Conservation (phyloP, 2,113 vertebrate species). For the Gasterosteus aculeatus region DNA sequence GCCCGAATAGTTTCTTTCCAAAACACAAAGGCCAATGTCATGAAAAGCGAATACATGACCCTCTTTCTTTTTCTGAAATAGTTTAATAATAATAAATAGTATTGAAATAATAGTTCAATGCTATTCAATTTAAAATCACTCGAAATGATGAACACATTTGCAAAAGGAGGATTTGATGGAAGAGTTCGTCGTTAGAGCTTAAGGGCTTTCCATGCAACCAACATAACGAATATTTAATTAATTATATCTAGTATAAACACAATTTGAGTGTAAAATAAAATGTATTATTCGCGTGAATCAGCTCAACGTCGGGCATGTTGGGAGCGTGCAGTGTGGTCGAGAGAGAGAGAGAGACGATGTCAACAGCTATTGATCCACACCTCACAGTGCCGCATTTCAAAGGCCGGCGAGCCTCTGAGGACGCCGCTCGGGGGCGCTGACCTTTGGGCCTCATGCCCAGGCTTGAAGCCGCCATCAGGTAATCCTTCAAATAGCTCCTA, state of each 20-base stretch:
- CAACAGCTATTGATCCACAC: conserved; percentile 69
- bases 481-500: conserved; percentile 76
- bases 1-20: not conserved
- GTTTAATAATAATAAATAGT: not conserved
- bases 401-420: conserved; percentile 70
- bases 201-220: not conserved
- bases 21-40: not conserved
- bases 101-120: not conserved
- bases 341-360: conserved; percentile 67
- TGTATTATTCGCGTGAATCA: not conserved
- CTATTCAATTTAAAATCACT: not conserved
- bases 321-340: not conserved
- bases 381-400: conserved; percentile 64
- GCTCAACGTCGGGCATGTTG: not conserved
- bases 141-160: not conserved
- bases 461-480: conserved; percentile 64
- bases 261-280: not conserved
- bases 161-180: not conserved
- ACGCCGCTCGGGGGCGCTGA: conserved; percentile 70
- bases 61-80: not conserved
- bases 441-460: conserved; percentile 67
- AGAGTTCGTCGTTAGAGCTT: not conserved
- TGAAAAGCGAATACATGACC: not conserved
- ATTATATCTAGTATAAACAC: not conserved
- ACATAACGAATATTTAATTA: not conserved